Evolutionary conservation across 2,113 vertebrate species (phyloP).

Genomic region (Syngnathoides biaculeatus): DNA sequence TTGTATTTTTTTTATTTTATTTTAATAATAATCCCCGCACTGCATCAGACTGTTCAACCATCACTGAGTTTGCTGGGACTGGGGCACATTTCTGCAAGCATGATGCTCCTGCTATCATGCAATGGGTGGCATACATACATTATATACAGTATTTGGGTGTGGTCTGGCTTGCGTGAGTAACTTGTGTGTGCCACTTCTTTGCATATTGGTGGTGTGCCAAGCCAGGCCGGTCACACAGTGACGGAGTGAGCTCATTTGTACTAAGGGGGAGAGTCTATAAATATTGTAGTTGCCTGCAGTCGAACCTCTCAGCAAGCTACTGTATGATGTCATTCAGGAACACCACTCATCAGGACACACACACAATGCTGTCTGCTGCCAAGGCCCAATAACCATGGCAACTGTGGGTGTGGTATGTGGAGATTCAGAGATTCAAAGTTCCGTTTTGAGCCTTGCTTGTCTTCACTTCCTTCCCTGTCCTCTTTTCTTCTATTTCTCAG

Average conservation of each 20-base stretch:
- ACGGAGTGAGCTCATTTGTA: conserved; percentile 71
- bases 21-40: conserved; percentile 23
- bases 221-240: conserved; percentile 53
- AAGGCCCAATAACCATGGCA: conserved; percentile 55
- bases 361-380: conserved; percentile 47
- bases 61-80: neutral
- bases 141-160: conserved; percentile 52
- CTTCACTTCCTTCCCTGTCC: neutral
- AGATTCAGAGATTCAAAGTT: conserved; percentile 30
- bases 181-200: conserved; percentile 50
- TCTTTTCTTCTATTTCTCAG: neutral
- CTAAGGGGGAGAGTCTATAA: conserved; percentile 58
- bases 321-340: conserved; percentile 68
- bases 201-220: conserved; percentile 26
- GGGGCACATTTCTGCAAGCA: neutral
- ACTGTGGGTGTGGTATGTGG: conserved; percentile 45
- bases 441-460: neutral
- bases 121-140: conserved; percentile 33
- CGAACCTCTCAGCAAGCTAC: conserved; percentile 58
- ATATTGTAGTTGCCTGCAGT: conserved; percentile 71
- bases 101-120: conserved; percentile 5
- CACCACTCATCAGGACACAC: conserved; percentile 44
- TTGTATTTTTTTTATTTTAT: conserved; percentile 3
- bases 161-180: conserved; percentile 54
- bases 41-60: conserved; percentile 8